Conservation (phyloP, 2,113 vertebrate species). For the Podilymbus podiceps region DNA sequence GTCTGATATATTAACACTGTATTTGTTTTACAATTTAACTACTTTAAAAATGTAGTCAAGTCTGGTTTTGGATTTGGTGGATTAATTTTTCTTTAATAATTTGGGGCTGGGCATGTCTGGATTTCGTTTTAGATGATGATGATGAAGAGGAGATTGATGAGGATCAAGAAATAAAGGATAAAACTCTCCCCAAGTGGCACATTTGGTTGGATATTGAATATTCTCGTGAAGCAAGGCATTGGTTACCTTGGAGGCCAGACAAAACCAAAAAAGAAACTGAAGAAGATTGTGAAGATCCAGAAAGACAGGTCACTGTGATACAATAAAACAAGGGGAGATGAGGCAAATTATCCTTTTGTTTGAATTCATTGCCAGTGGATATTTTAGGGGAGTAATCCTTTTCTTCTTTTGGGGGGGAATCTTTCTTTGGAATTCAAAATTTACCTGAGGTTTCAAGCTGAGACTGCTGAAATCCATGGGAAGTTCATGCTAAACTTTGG, state of each 20-base stretch:
- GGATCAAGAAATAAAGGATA: conserved; percentile 87
- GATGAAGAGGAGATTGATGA: conserved; percentile 83
- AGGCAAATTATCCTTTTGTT: background rate
- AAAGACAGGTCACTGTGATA: conserved; percentile 85
- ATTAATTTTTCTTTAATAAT: background rate
- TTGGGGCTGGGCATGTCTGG: background rate
- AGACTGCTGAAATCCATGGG: background rate
- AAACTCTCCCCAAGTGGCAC: conserved; percentile 79
- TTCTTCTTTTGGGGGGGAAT: no score
- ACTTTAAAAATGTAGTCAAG: background rate
- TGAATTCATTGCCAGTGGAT: background rate
- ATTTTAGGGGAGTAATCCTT: background rate
- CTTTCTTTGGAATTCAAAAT: no score
- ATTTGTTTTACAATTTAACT: background rate
- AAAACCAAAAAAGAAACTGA: conserved; percentile 85
- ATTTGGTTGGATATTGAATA: conserved; percentile 89
- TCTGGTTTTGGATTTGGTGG: background rate
- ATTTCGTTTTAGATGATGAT: conserved; percentile 74
- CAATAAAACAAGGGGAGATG: background rate
- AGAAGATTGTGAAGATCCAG: conserved; percentile 96
- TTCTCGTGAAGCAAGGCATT: conserved; percentile 85
- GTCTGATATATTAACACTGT: background rate
- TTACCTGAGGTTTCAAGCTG: background rate
- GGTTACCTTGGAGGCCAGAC: conserved; percentile 94
- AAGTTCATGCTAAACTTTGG: background rate